Percentiles rank a stretch among this genome's conserved stretches.
These are phyloP conservation scores for Oxygymnocypris stewartii DNA, from an alignment of 2,113 vertebrate genomes.

Conservation along the genomic window DNA sequence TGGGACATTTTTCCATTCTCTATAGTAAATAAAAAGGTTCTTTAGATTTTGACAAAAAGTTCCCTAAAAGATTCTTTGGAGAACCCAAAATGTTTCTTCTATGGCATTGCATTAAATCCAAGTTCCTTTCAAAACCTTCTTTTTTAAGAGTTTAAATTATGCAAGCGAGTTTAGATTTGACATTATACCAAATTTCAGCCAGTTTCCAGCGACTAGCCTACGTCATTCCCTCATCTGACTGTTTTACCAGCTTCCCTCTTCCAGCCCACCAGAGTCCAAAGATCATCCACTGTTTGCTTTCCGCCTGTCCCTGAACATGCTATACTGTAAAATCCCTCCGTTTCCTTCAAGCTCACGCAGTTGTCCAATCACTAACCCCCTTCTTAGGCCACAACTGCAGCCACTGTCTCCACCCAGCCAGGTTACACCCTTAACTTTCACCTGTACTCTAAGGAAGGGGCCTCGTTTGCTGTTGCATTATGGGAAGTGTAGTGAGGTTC, in stretches of 20 bases:
- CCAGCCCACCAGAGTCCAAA: slow-evolving; percentile 51
- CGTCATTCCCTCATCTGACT: neutral
- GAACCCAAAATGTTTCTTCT: too few relatives aligned
- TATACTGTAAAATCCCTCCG: neutral
- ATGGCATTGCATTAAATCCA: too few relatives aligned
- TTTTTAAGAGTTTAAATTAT: neutral
- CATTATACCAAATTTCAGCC: neutral
- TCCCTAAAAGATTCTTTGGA: too few relatives aligned
- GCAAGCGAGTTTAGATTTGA: neutral
- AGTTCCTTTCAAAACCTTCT: too few relatives aligned
- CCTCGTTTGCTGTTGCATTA: slow-evolving; percentile 25
- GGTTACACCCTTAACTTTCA: slow-evolving; percentile 7
- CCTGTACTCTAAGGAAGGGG: slow-evolving; percentile 18
- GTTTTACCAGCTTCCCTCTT: slow-evolving; percentile 18
- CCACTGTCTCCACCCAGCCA: slow-evolving; percentile 11
- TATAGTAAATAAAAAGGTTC: too few relatives aligned
- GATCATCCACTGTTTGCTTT: slow-evolving; percentile 55
- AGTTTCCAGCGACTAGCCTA: neutral
- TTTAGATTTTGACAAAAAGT: too few relatives aligned
- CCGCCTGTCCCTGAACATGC: neutral
- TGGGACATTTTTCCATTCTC: too few relatives aligned
- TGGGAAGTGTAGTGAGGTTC: slow-evolving; percentile 44
- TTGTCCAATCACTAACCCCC: neutral
- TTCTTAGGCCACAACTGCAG: neutral
- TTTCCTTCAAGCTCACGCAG: neutral